Evolutionary conservation across 2,888 invertebrate species (phyloP).

Genomic region (Drosophila meridiana): DNA sequence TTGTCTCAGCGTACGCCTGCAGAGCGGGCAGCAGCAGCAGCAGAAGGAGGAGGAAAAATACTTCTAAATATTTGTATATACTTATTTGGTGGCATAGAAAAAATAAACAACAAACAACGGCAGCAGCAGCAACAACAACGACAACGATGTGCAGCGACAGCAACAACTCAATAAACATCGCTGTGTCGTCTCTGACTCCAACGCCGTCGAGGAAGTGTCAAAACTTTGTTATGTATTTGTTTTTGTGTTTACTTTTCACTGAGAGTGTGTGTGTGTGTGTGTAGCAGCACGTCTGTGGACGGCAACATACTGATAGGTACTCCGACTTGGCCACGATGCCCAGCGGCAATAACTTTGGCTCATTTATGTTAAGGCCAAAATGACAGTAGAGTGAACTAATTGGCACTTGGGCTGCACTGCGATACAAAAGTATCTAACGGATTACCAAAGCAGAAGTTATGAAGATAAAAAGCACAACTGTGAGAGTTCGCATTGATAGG

Average conservation of each 20-base stretch:
- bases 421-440: conserved; percentile 45
- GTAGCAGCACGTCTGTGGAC: conserved; percentile 21
- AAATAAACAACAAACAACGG: conserved; percentile 29
- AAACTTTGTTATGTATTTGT: conserved; percentile 69
- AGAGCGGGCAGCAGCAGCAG: conserved; percentile 10
- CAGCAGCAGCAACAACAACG: conserved; percentile 6
- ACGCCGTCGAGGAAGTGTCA: conserved; percentile 70
- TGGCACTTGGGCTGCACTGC: conserved; percentile 58
- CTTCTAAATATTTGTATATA: conserved; percentile 73
- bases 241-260: conserved; percentile 47
- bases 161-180: conserved; percentile 78
- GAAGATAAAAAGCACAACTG: conserved; percentile 30
- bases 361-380: conserved; percentile 58
- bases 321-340: conserved; percentile 28
- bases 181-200: conserved; percentile 44
- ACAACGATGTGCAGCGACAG: conserved; percentile 48
- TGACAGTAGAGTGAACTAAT: conserved; percentile 74
- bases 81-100: conserved; percentile 71
- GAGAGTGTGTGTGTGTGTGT: conserved; percentile 13
- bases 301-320: conserved; percentile 36
- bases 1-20: conserved; percentile 37
- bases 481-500: background rate
- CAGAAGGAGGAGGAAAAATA: conserved; percentile 39
- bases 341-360: conserved; percentile 56
- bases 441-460: conserved; percentile 32